Base-by-base conservation (phyloP, 1,140 invertebrate genomes). In the Drosophila tristis region DNA sequence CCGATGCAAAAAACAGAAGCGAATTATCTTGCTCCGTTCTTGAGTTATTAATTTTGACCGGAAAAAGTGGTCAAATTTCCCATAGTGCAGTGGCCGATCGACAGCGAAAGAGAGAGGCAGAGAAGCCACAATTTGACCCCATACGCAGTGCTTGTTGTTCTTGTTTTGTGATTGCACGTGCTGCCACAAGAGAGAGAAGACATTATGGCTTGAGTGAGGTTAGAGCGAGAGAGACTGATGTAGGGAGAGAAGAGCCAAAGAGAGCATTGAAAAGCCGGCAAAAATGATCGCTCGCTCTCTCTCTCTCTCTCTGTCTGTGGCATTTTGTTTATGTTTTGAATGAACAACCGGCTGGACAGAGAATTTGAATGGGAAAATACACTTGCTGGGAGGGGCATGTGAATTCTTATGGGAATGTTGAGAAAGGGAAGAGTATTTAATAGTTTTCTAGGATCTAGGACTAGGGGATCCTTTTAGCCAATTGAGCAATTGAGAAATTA, bases 261-360 rank as follows among this genome's bases (percentile, higher is more conserved):
- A 13, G 61, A 47, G 45, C 26, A 60, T 29, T 35, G 35, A 44
- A 54, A 85, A 77, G 80, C 81, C 81, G 81, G 81, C 62, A 75
- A 77, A 39, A 86, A 81, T 85, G 82, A 85, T 78, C 62, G 15
- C 9, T 2, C 8, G 5, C 2, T 29, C 29, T 31, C 31, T 31
- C 0, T 31, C 6, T 29, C 29, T 29, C 29, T 31, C n/a, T 26
- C 31, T 35, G 3, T 39, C 31, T 35, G 8, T 35, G 31, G 39
- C 35, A 4, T 45, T 60, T 87, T 87, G 82, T 89, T 86, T 86
- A 87, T 63, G 57, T 87, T 86, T 78, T 65, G 60, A 80, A 50
- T 65, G 74, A 81, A 80, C 51, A 56, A 15, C 45, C 39, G 44
- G 39, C 26, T 29, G 26, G 26, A 3, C 2, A 4, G 23, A 25